Evolutionary conservation across 2,113 vertebrate species (phyloP), one percentile per base, ranked within the genome.

Genomic region (Dipodomys stephensi): DNA sequence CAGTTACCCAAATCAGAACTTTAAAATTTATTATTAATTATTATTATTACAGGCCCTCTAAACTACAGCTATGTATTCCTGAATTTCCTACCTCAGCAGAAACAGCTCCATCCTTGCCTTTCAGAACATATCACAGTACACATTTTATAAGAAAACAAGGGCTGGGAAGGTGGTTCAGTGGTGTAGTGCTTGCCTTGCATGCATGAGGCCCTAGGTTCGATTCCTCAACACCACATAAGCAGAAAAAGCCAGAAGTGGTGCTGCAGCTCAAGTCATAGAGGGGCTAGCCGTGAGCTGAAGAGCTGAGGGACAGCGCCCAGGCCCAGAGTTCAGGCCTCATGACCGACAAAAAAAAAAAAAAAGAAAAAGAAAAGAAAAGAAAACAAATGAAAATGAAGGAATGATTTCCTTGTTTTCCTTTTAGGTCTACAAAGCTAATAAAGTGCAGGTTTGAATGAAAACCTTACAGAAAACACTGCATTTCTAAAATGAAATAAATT

Each of bases 401-500:
- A 57, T 23, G 28, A 1, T 68, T 6, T 67, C 57, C 85, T 0
- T 9, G 30, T 57, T 46, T 64, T 76, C 46, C 35, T 79, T 78
- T 78, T 12, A 83, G 60, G 16, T 68, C 65, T 84, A 25, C 18
- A 88, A 90, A 93, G n/a, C 53, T 83, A 82, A 49, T 49, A 86
- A 95, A 91, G 80, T 28, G 12, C 44, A 65, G 87, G 83, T 83
- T 30, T 68, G 49, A 28, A 85, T 73, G 78, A 92, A 83, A 88
- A 65, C 39, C 25, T 73, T 89, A 85, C 25, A 84, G 86, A 82
- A 57, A 84, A 86, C 44, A 67, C 20, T 71, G 27, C 53, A 79
- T 89, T 87, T 88, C 39, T 83, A 88, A 92, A 95, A 65, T 44
- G 32, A 95, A 88, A 87, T 87, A 53, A 73, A 93, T 57, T 23